Percentiles rank a stretch among this genome's conserved stretches.
These are phyloP conservation scores for Catocala sponsa DNA, from an alignment of 2,888 invertebrate genomes.

Conservation along the genomic window DNA sequence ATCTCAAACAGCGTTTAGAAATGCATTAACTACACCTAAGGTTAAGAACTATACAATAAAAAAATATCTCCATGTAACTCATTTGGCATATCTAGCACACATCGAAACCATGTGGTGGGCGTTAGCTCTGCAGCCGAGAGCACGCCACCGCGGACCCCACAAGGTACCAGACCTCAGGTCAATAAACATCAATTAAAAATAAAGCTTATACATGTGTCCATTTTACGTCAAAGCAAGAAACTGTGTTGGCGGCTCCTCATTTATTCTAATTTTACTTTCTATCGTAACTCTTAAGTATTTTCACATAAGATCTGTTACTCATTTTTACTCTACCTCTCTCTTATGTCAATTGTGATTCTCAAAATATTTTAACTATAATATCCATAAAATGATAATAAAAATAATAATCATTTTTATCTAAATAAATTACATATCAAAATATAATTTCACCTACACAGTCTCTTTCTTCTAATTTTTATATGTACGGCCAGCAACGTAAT, in stretches of 20 bases:
- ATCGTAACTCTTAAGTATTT: slow-evolving; percentile 2
- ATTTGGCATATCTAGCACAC: slow-evolving; percentile 59
- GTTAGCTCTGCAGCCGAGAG: slow-evolving; percentile 3
- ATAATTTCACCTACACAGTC: slow-evolving; percentile 22
- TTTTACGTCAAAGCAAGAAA: slow-evolving; percentile 12
- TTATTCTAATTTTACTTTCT: not conserved
- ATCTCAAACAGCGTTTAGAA: slow-evolving; percentile 41
- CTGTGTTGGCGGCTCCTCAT: slow-evolving; percentile 5
- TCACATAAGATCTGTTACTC: too few relatives aligned
- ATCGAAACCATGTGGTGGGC: slow-evolving; percentile 10
- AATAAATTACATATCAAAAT: slow-evolving; percentile 8
- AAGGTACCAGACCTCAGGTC: slow-evolving; percentile 36
- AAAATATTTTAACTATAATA: not conserved
- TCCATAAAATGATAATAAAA: not conserved
- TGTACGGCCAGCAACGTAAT: slow-evolving; percentile 9
- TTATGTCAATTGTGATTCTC: too few relatives aligned
- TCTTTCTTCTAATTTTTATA: slow-evolving; percentile 4
- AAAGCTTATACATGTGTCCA: slow-evolving; percentile 44
- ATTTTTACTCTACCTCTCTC: too few relatives aligned
- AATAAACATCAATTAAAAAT: slow-evolving; percentile 36
- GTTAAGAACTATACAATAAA: slow-evolving; percentile 52
- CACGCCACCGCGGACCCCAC: slow-evolving; percentile 14
- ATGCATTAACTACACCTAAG: slow-evolving; percentile 41
- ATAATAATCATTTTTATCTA: not conserved
- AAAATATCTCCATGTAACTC: slow-evolving; percentile 54